Evolutionary conservation across 2,797 vertebrate genomes (phyloP), one percentile per base, ranked within the genome.

Genomic region (Acanthurus leucopareius): DNA sequence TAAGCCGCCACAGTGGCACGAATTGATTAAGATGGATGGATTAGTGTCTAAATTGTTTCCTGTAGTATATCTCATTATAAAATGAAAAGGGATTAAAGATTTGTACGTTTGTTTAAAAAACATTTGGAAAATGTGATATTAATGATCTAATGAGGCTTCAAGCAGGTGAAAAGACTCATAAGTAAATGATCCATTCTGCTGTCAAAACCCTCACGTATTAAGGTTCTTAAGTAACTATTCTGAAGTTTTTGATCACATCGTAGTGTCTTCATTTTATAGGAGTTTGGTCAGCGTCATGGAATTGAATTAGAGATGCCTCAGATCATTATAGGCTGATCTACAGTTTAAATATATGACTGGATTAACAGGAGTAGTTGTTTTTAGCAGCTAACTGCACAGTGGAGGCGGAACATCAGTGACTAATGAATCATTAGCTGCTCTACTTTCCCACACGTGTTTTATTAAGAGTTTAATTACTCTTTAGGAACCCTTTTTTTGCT

Each of bases 1-100:
- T 60, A 22, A 77, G 60, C 67, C 22, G 40, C 65, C 25, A 77
- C 69, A 68, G 65, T 20, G 62, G 73, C 73, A 74, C 77, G 63
- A 69, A 62, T 54, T 87, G 38, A 87, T 79, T 86, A 40, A 80
- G 54, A 84, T 82, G 74, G 67, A 82, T 65, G 79, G 71, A 75
- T 40, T 71, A 67, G 40, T 78, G 80, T 80, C 63, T 45, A 28
- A 82, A 62, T 83, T 15, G 57, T 86, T 85, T 87, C 61, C 70
- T 67, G 52, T 70, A 20, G 75, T 73, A 68, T 14, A 64, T 64
- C 63, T 66, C 69, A 80, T 78, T 64, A 61, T 71, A 22, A 60
- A 81, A 76, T 44, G 9, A 60, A 73, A 35, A n/a, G 1, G 19
- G 38, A n/a, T 49, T n/a, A 20, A 22, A 32, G 38, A 22, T 61